phyloP scores from a whole-genome alignment of 2,888 invertebrate species.

The Diaprepes abbreviatus region DNA sequence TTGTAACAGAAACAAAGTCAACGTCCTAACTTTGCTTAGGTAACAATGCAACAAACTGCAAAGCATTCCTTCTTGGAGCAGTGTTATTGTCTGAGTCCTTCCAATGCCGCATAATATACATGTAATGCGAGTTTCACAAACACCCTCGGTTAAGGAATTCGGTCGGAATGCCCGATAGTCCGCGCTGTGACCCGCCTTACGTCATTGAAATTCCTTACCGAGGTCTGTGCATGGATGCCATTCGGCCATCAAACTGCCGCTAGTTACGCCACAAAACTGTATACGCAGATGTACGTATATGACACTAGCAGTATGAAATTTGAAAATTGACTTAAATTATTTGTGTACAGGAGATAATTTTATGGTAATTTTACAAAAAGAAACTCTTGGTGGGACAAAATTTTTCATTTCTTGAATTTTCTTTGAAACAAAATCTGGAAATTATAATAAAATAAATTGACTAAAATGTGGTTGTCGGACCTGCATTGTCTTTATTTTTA shows the following conservation, averaged over 20 bases:
- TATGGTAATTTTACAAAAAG: no score
- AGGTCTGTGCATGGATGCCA: conserved; percentile 40
- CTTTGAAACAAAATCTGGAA: no score
- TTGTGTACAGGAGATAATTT: no score
- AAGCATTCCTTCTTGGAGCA: conserved; percentile 23
- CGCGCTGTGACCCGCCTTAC: conserved; percentile 63
- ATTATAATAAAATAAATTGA: no score
- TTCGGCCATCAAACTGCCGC: conserved; percentile 44
- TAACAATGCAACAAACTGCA: conserved; percentile 15
- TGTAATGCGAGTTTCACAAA: conserved; percentile 59
- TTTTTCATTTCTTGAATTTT: no score
- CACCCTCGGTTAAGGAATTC: conserved; percentile 55
- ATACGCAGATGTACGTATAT: not conserved
- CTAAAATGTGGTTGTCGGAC: no score
- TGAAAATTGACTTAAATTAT: no score
- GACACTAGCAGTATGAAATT: no score
- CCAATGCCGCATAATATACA: conserved; percentile 58
- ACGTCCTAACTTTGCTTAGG: not conserved
- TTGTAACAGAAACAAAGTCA: conserved; percentile 9
- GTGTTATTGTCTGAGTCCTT: conserved; percentile 18
- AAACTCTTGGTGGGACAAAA: no score
- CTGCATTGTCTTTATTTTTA: no score
- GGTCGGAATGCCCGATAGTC: conserved; percentile 64
- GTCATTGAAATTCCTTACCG: conserved; percentile 61
- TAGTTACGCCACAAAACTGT: conserved; percentile 34